Evolutionary conservation across 2,888 invertebrate genomes (phyloP).

Genomic region (Drosophila sordidula): DNA sequence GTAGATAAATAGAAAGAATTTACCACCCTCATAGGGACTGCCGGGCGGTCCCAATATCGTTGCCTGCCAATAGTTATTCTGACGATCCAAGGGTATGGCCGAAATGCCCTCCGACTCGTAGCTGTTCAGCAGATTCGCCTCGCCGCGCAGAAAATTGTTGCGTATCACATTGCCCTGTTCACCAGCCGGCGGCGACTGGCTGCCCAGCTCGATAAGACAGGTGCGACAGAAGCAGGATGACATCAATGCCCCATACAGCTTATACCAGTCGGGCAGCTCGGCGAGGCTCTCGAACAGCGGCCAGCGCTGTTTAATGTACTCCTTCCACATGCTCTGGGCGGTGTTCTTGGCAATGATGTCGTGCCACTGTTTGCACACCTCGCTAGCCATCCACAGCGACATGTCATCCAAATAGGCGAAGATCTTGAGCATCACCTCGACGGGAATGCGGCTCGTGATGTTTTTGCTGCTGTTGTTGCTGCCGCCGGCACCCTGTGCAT

Average conservation of each 20-base stretch:
- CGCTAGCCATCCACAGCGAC: slow-evolving; percentile 94
- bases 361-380: slow-evolving; percentile 94
- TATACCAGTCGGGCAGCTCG: slow-evolving; percentile 91
- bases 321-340: slow-evolving; percentile 92
- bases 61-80: slow-evolving; percentile 94
- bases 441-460: slow-evolving; percentile 78
- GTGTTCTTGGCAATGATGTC: slow-evolving; percentile 92
- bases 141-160: slow-evolving; percentile 91
- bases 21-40: slow-evolving; percentile 97
- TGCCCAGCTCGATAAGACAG: slow-evolving; percentile 94
- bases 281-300: slow-evolving; percentile 93
- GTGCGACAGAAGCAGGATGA: slow-evolving; percentile 94
- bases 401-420: slow-evolving; percentile 96
- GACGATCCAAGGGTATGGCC: slow-evolving; percentile 84
- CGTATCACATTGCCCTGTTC: slow-evolving; percentile 93
- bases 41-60: slow-evolving; percentile 95
- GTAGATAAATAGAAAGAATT: slow-evolving; percentile 95
- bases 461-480: slow-evolving; percentile 33
- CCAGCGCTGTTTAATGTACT: slow-evolving; percentile 92
- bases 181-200: slow-evolving; percentile 88
- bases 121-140: slow-evolving; percentile 86
- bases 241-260: slow-evolving; percentile 89
- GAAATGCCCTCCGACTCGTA: slow-evolving; percentile 85
- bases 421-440: slow-evolving; percentile 92
- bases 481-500: slow-evolving; percentile 20